Percentiles rank a stretch among this genome's conserved stretches.
These are phyloP conservation scores for Spatula versicolor DNA, from an alignment of 2,797 vertebrate species.

Conservation along the genomic window DNA sequence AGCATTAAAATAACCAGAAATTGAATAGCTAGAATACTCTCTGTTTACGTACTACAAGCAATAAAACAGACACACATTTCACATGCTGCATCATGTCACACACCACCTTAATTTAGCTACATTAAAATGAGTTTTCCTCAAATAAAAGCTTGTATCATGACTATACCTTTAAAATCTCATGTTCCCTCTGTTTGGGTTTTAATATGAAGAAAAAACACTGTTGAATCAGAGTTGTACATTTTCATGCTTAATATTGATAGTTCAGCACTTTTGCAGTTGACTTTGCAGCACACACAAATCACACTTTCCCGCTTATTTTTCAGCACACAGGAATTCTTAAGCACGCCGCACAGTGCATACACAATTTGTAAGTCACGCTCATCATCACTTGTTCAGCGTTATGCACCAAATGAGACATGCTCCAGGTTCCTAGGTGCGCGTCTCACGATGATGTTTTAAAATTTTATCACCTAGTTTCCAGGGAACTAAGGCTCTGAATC, in stretches of 20 bases:
- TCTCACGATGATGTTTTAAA: slow-evolving; percentile 54
- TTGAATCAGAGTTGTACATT: slow-evolving; percentile 55
- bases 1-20: slow-evolving; percentile 28
- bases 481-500: slow-evolving; percentile 55
- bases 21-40: slow-evolving; percentile 43
- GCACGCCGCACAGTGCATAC: slow-evolving; percentile 4
- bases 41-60: slow-evolving; percentile 41
- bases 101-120: slow-evolving; percentile 34
- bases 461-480: slow-evolving; percentile 64
- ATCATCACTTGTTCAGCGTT: slow-evolving; percentile 39
- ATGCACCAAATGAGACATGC: slow-evolving; percentile 46
- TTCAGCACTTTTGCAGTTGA: slow-evolving; percentile 65
- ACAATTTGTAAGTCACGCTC: slow-evolving; percentile 47
- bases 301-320: slow-evolving; percentile 51
- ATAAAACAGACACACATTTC: slow-evolving; percentile 47
- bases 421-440: slow-evolving; percentile 41
- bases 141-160: slow-evolving; percentile 41
- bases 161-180: slow-evolving; percentile 46
- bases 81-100: slow-evolving; percentile 29
- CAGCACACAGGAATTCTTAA: slow-evolving; percentile 47
- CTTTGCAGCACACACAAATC: slow-evolving; percentile 46
- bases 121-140: slow-evolving; percentile 24
- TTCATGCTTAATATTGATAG: slow-evolving; percentile 62
- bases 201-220: slow-evolving; percentile 36
- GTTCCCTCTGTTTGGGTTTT: slow-evolving; percentile 39